phyloP scores from a whole-genome alignment of 2,797 vertebrate genomes.

The Otolemur crassicaudatus region DNA sequence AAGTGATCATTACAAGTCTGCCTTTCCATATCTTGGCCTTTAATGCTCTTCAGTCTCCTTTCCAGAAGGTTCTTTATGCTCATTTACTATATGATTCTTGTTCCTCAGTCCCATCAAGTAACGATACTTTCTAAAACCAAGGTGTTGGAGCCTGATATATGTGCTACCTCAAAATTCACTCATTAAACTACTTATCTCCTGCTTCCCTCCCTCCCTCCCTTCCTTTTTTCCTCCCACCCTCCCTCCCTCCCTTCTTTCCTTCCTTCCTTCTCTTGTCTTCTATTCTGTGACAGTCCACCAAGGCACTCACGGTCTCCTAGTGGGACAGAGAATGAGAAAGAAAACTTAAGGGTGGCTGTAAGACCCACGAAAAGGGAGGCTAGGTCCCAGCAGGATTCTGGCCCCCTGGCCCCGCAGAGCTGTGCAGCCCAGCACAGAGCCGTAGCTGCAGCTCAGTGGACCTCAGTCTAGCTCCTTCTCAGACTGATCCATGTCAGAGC shows the following conservation, averaged over 20 bases:
- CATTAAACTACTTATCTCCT: too few relatives aligned
- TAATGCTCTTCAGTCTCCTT: background rate
- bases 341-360: accelerated
- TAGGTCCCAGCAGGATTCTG: background rate
- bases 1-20: background rate
- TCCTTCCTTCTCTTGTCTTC: background rate
- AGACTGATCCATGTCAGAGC: accelerated
- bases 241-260: background rate
- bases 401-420: accelerated
- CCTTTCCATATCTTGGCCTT: background rate
- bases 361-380: background rate
- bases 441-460: too few relatives aligned
- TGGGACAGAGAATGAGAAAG: background rate
- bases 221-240: accelerated
- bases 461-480: background rate
- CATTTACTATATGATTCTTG: background rate
- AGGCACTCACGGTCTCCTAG: background rate
- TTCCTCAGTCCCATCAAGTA: background rate
- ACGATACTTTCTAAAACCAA: background rate
- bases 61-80: background rate
- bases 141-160: background rate
- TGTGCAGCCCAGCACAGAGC: too few relatives aligned
- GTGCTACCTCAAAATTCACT: background rate
- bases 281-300: background rate
- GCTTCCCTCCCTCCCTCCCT: background rate